phyloP scores from a whole-genome alignment of 2,888 invertebrate genomes.

The Melinaea marsaeus region DNA sequence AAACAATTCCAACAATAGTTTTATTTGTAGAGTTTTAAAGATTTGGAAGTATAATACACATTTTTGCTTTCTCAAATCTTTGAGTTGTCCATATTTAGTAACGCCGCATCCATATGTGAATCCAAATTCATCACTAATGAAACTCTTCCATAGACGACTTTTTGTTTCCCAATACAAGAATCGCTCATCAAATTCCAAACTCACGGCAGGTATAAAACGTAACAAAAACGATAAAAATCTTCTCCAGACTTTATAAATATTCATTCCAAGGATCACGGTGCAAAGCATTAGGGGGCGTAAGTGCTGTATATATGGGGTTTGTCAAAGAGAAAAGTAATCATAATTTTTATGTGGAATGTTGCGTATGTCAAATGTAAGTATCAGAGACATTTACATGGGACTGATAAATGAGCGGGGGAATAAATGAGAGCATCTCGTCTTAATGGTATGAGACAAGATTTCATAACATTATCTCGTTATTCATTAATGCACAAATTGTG shows the following conservation, averaged over 20 bases:
- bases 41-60: constrained; percentile 72
- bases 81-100: constrained; percentile 47
- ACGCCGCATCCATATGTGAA: constrained; percentile 51
- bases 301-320: constrained; percentile 62
- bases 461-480: constrained; percentile 12
- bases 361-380: constrained; percentile 16
- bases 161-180: constrained; percentile 41
- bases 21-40: constrained; percentile 45
- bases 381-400: constrained; percentile 21
- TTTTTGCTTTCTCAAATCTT: constrained; percentile 39
- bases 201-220: constrained; percentile 46
- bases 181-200: constrained; percentile 49
- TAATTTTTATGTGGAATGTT: constrained; percentile 60
- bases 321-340: constrained; percentile 64
- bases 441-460: constrained; percentile 30
- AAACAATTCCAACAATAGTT: constrained; percentile 43
- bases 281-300: constrained; percentile 44
- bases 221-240: constrained; percentile 62
- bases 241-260: constrained; percentile 62
- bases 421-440: constrained; percentile 42
- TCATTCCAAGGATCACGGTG: constrained; percentile 46
- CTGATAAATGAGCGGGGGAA: constrained; percentile 37
- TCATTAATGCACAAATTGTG: constrained; percentile 14
- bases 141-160: constrained; percentile 43
- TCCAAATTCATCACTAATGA: constrained; percentile 70